Evolutionary conservation across 35 echinoderm and acorn worm genomes (phyloP), one percentile per base, ranked within the genome.

Genomic region (Nesometra sesokonis): DNA sequence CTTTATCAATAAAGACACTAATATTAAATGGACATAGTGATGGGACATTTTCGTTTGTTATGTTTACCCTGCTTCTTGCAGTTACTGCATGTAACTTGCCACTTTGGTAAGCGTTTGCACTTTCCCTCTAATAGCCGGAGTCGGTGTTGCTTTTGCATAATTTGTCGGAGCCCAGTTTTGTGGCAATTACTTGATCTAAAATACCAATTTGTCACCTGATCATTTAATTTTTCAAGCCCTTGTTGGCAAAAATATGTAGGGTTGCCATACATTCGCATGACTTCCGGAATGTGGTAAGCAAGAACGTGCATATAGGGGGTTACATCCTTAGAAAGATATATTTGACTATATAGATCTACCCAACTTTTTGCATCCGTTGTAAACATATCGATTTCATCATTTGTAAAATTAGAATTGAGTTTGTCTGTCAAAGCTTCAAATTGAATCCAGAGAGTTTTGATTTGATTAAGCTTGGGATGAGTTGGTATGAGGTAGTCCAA

Each of bases 301-400:
- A 86, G 84, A 33, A 90, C 36, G 30, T 90, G 89, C 89, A 90
- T 85, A 67, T 90, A 90, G 15, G 89, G 83, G 11, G 89, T 86
- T 19, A 86, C 34, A 81, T 90, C 89, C 39, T 90, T 90, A 17
- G 47, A 34, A 15, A 38, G 33, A 31, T 77, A 85, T 11, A 90
- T 34, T 7, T 78, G 32, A 17, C 77, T 32, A 34, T 84, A 43
- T 37, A 84, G 29, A 37, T 35, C 39, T 30, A 37, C 82, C 35
- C 17, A 84, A 15, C 21, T 33, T 34, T 76, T 84, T 43, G 81
- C 88, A 57, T 52, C 57, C 52, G 35, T n/a, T 76, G 83, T 21
- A 77, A 89, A 89, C 32, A 46, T 23, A 29, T 89, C 36, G 33
- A 89, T 77, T 13, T 89, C 88, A 9, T 13, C 47, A 23, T 23